Evolutionary conservation across 37 sponge, comb jelly and placozoan species (phyloP).

Genomic region (Crambe crambe): DNA sequence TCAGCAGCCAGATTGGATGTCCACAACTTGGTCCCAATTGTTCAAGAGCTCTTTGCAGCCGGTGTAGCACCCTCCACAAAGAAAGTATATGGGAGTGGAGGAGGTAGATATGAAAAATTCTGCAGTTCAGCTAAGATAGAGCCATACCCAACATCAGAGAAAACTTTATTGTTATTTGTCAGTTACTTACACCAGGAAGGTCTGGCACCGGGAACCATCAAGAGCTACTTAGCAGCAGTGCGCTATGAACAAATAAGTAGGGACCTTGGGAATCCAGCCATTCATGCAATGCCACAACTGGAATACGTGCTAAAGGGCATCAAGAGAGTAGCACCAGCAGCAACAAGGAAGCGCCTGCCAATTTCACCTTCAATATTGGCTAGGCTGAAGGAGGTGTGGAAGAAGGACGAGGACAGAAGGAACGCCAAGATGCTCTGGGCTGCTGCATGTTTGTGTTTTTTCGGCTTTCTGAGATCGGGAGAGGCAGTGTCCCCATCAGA

Average conservation of each 20-base stretch:
- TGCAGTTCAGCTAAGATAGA: background rate
- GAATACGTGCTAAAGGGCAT: background rate
- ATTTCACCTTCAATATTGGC: too few relatives aligned
- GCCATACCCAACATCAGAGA: background rate
- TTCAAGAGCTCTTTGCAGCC: background rate
- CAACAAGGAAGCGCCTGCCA: too few relatives aligned
- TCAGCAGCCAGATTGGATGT: slow-evolving; percentile 36
- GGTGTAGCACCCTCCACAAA: slow-evolving; percentile 3
- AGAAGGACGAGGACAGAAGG: too few relatives aligned
- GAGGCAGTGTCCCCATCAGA: background rate
- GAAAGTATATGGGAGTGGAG: background rate
- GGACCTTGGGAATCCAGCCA: background rate
- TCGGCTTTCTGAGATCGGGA: background rate
- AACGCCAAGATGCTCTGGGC: background rate
- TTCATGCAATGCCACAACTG: slow-evolving; percentile 2
- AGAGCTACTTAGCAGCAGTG: slow-evolving; percentile 2
- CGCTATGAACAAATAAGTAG: slow-evolving; percentile 1
- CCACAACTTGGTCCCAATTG: background rate
- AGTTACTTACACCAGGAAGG: background rate
- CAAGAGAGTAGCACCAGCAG: background rate
- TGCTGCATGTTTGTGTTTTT: background rate
- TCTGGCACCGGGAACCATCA: background rate
- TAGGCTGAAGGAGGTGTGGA: too few relatives aligned
- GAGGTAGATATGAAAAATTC: background rate
- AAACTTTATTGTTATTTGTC: background rate